Evolutionary conservation across 2,797 vertebrate species (phyloP), one percentile per base, ranked within the genome.

Genomic region (Hyperoplus immaculatus): DNA sequence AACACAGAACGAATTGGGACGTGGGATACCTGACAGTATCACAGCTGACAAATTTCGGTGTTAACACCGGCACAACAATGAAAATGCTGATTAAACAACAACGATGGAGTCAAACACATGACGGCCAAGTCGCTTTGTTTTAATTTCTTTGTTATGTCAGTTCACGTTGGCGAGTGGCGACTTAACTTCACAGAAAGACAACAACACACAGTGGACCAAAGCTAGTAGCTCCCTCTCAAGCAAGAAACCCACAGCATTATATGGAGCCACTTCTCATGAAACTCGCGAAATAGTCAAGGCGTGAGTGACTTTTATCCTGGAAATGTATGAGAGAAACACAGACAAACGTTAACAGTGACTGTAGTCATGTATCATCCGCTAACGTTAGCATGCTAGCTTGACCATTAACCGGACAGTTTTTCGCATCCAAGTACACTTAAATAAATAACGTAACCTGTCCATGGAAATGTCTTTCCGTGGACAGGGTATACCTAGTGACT

Each of bases 121-220:
- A 86, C 83, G 69, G 57, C 54, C 45, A 76, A 66, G 39, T 7
- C 46, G 78, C 85, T 90, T 91, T 91, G 87, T 90, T 80, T 81
- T 76, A 1, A 69, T 66, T 38, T 83, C 86, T 91, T 93, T 93
- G 90, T 93, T 87, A 82, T 60, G 45, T 16, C 43, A 56, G 47
- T 65, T 39, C 29, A 68, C 59, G 53, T 29, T 56, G 42, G 46
- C 60, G 56, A 78, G 18, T 56, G 42, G 46, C 60, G 56, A 78
- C 64, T 69, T 39, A 16, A 72, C 69, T 64, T 46, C 38, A 59
- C 57, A 72, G 18, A 29, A 18, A 56, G 56, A 16, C 29, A 64
- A 45, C 43, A 39, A 73, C 63, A 65, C 5, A 14, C 15, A 66
- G 50, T 7, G 14, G 6, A 13, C 18, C 81, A 29, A 59, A 46